phyloP scores from a whole-genome alignment of 2,888 invertebrate genomes.

The Charanyca ferruginea region DNA sequence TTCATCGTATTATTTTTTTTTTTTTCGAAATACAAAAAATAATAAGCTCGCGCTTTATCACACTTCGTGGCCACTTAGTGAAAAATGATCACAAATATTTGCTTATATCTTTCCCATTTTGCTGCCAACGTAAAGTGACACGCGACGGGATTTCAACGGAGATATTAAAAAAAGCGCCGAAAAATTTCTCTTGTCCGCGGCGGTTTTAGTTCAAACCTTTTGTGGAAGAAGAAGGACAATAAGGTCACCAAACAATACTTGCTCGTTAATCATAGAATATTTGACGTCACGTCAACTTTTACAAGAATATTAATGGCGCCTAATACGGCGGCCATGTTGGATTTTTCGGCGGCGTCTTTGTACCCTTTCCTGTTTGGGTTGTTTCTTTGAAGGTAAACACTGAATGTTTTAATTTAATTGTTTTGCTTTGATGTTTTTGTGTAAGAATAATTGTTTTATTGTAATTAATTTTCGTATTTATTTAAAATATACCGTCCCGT shows the following conservation, averaged over 20 bases:
- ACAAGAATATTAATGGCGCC: slow-evolving; percentile 72
- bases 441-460: slow-evolving; percentile 1
- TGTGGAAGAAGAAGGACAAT: slow-evolving; percentile 76
- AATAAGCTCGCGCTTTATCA: no score
- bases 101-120: slow-evolving; percentile 78
- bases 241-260: slow-evolving; percentile 76
- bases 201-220: slow-evolving; percentile 75
- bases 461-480: slow-evolving; percentile 15
- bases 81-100: slow-evolving; percentile 81
- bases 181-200: slow-evolving; percentile 71
- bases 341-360: slow-evolving; percentile 50
- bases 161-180: slow-evolving; percentile 80
- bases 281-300: slow-evolving; percentile 80
- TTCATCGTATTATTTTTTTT: no score
- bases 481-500: neutral
- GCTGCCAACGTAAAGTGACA: slow-evolving; percentile 76
- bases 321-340: slow-evolving; percentile 63
- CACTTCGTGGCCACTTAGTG: slow-evolving; percentile 65
- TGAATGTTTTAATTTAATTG: slow-evolving; percentile 36
- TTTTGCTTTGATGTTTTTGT: slow-evolving; percentile 32
- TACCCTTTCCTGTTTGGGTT: slow-evolving; percentile 51
- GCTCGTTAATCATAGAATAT: slow-evolving; percentile 82
- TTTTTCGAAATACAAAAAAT: no score
- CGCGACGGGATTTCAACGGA: slow-evolving; percentile 70
- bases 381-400: slow-evolving; percentile 26